Base-by-base conservation (phyloP, 1,140 invertebrate genomes). In the Drosophila ambigua region DNA sequence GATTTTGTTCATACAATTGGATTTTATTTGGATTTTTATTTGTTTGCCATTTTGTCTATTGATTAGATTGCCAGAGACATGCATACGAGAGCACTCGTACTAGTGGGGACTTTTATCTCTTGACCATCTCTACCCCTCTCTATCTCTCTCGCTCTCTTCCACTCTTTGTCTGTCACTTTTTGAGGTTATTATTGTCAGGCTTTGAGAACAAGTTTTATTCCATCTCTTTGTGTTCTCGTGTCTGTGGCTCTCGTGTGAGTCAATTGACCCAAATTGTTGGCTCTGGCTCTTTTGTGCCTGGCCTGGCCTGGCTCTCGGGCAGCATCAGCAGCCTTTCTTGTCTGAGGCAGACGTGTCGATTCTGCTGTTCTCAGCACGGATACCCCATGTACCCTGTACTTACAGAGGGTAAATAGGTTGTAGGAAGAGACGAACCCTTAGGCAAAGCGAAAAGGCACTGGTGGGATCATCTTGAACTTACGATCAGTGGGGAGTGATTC, bases 141-240 rank as follows among this genome's bases (percentile, higher is more conserved):
- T 2, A 0, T 11, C 16, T 4, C 49, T 50, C 48, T 13, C 49
- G 6, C 49, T 50, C 48, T 13, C 49, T 26, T 49, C 9, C 46
- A 43, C 7, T 50, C 31, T 57, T 41, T 43, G 16, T 35, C 16
- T 53, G 31, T 31, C 39, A 49, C 54, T 62, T 69, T 39, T 57
- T 75, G 62, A 41, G 54, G 62, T 75, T 75, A 75, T 67, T 75
- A 67, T 75, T 75, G 71, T 61, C 72, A 66, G 72, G 72, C 50
- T 64, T 51, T 67, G 72, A 75, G 72, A 75, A 75, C 72, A 75
- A 75, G 72, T 75, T 75, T 75, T 75, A 66, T 75, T 73, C 45
- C 39, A 51, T 51, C 51, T 50, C 44, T 73, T 64, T 64, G 59
- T 48, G 52, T 62, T 28, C 16, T 39, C 44, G 28, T 62, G 54